These are phyloP conservation scores for Morinoia aosen DNA, from an alignment of 2,888 invertebrate species.

Conservation along the genomic window DNA sequence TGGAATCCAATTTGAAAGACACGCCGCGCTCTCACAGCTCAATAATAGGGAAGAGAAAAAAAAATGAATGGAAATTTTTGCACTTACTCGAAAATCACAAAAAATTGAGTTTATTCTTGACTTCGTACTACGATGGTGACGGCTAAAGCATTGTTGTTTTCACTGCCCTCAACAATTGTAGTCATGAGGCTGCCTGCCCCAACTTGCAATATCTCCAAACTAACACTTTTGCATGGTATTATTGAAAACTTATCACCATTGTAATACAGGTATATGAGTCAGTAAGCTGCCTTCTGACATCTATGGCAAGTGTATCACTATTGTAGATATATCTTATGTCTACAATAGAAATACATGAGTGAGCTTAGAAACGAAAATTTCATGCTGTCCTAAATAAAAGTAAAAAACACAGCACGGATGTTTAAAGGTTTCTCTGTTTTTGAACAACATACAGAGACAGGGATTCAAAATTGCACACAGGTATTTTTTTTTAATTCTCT, in stretches of 20 bases:
- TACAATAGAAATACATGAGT: not conserved
- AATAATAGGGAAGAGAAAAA: not conserved
- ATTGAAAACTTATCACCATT: not conserved
- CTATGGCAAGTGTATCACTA: not conserved
- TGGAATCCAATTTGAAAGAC: too few relatives aligned
- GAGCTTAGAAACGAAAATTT: too few relatives aligned
- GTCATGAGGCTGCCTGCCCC: not conserved
- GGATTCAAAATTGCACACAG: too few relatives aligned
- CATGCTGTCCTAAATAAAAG: too few relatives aligned
- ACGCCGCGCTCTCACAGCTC: too few relatives aligned
- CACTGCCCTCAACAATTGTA: not conserved
- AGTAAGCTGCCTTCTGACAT: not conserved
- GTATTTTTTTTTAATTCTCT: too few relatives aligned
- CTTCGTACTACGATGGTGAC: not conserved
- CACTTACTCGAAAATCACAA: not conserved
- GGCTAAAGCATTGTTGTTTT: not conserved
- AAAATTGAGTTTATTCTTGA: not conserved
- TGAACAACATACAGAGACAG: too few relatives aligned
- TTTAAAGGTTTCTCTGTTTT: too few relatives aligned
- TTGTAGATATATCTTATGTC: not conserved
- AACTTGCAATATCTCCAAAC: not conserved
- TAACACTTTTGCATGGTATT: not conserved
- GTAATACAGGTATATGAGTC: too few relatives aligned
- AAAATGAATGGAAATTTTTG: not conserved
- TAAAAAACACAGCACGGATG: too few relatives aligned